Evolutionary conservation across 1,140 invertebrate species (phyloP).

Genomic region (Coenobita brevimanus): DNA sequence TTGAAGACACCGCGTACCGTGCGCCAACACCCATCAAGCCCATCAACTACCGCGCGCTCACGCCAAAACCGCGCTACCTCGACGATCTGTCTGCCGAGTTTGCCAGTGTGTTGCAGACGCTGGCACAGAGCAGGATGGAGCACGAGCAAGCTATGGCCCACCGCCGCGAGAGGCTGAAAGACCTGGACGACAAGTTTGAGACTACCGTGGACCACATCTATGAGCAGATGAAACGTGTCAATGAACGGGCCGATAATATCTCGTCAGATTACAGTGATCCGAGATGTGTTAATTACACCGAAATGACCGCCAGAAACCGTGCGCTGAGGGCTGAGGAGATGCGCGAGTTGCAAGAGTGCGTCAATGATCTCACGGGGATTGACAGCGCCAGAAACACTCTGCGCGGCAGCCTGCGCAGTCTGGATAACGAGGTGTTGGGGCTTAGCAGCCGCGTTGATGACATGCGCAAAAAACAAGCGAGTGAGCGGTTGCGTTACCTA

Average conservation of each 20-base stretch:
- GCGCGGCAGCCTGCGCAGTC: conserved; percentile 45
- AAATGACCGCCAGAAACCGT: conserved; percentile 39
- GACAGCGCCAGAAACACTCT: conserved; percentile 56
- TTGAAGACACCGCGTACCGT: conserved; percentile 25
- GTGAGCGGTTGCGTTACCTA: conserved; percentile 23
- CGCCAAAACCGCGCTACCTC: conserved; percentile 22
- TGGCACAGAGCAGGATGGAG: conserved; percentile 62
- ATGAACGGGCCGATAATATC: conserved; percentile 4
- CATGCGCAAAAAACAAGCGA: conserved; percentile 38
- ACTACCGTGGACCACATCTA: conserved; percentile 45
- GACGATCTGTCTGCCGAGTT: conserved; percentile 40
- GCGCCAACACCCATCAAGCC: conserved; percentile 22
- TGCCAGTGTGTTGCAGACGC: conserved; percentile 27
- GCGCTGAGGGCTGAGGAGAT: conserved; percentile 48
- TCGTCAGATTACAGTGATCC: not conserved
- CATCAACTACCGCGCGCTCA: conserved; percentile 11
- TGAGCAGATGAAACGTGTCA: conserved; percentile 40
- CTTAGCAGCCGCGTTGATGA: conserved; percentile 34
- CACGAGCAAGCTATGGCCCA: conserved; percentile 46
- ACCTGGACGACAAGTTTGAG: conserved; percentile 60
- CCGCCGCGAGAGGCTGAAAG: conserved; percentile 39
- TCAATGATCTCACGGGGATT: conserved; percentile 62
- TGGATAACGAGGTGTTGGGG: conserved; percentile 44
- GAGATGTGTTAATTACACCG: conserved; percentile 30
- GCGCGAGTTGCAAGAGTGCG: conserved; percentile 44